Base-by-base conservation (phyloP, 1,140 invertebrate species). In the Diorhabda elongata region DNA sequence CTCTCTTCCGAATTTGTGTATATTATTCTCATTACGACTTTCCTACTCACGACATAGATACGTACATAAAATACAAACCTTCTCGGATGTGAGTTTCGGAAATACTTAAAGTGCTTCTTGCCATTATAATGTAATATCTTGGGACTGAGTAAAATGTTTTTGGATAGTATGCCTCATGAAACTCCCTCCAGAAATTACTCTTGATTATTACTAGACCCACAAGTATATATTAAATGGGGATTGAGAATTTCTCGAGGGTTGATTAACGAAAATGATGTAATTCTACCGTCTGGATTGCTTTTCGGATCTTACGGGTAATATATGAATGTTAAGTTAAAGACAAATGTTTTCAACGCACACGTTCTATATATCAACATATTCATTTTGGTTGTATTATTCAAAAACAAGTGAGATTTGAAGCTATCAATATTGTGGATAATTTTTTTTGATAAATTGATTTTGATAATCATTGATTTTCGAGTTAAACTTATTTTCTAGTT, bases 81-180 rank as follows among this genome's bases (percentile, higher is more conserved):
- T 26, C 26, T 26, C 26, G 26, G 26, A 26, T 26, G 26, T 26
- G 1, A 26, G 26, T 26, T 26, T 26, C 26, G 61, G 41, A 43
- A 62, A 62, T 7, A 41, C 42, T 9, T 62, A 62, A 62, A 62
- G 61, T 62, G 61, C 61, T 62, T 62, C 61, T 62, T 62, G 61
- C 61, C 61, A 62, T 62, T 62, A 62, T 62, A 62, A 62, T 44
- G 61, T 7, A 43, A 62, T 62, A 62, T 62, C 61, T 62, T 11
- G 42, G 9, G 61, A 9, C 61, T 62, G n/a, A 43, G 43, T n/a
- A 42, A 43, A 43, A 62, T 43, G 61, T 62, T 62, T 62, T 62
- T 62, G 61, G 41, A 9, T 62, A 9, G n/a, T 11, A 62, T 62
- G 61, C 61, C 61, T 62, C 61, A 62, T 62, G 43, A 43, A 62